Conservation (phyloP, 1,140 invertebrate species). For the Brachystomella parvula region DNA sequence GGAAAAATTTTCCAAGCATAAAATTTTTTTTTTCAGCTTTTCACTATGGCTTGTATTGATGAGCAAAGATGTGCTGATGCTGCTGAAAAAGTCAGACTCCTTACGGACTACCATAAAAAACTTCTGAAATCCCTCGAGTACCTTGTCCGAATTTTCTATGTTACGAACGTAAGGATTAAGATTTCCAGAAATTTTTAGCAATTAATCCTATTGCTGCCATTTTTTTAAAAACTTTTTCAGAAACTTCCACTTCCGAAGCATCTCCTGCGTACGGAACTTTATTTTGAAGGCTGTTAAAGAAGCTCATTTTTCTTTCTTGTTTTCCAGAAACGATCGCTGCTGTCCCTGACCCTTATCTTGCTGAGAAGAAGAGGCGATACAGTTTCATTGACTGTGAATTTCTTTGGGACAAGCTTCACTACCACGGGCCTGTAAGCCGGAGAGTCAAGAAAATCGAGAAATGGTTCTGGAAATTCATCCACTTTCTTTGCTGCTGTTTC, state of each 20-base stretch:
- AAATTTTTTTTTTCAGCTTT: constrained; percentile 25
- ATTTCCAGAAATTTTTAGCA: too few species aligned
- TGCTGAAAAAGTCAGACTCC: not conserved
- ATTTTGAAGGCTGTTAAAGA: not conserved
- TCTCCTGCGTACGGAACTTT: not conserved
- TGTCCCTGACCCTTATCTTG: not conserved
- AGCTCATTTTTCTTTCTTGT: not conserved
- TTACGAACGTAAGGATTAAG: not conserved
- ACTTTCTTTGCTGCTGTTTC: not conserved
- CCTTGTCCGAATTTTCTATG: not conserved
- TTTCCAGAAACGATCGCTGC: not conserved
- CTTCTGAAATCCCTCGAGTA: not conserved
- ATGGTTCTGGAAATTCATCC: not conserved
- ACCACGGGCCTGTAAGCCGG: not conserved
- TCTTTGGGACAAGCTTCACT: not conserved
- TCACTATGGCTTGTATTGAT: constrained; percentile 41
- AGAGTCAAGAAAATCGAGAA: not conserved
- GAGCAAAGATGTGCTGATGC: constrained; percentile 24
- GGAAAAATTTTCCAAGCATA: not conserved
- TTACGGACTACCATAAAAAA: not conserved
- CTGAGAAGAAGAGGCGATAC: not conserved
- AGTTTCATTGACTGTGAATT: not conserved
- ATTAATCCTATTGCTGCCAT: too few species aligned
- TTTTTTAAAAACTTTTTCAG: not conserved
- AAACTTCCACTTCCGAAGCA: not conserved